Percentiles rank a stretch among this genome's conserved stretches.
Conservation (phyloP, 2,888 invertebrate genomes). For the Flexamia atlantica region DNA sequence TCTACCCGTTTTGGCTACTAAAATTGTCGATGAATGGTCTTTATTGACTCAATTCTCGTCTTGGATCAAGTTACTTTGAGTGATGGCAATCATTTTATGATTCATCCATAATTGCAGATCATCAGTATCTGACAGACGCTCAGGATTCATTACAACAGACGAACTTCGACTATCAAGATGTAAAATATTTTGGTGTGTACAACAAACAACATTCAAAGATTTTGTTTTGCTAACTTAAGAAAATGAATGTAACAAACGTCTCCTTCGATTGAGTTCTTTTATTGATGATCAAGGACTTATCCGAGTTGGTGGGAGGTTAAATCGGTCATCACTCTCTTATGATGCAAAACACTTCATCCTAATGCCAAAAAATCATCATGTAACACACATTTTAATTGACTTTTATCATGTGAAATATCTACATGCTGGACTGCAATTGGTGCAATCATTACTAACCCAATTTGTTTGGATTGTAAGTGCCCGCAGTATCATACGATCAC, state of each 20-base stretch:
- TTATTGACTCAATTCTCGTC: constrained; percentile 19
- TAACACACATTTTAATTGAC: constrained; percentile 57
- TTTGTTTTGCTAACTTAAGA: background rate
- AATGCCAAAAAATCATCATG: constrained; percentile 58
- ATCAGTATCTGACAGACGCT: background rate
- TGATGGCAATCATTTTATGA: constrained; percentile 29
- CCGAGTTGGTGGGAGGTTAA: constrained; percentile 65
- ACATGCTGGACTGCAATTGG: constrained; percentile 62
- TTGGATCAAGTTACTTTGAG: background rate
- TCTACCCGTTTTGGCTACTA: background rate
- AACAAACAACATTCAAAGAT: constrained; percentile 26
- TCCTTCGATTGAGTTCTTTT: constrained; percentile 53
- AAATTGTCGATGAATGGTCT: background rate
- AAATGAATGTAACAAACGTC: background rate
- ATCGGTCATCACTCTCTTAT: constrained; percentile 15
- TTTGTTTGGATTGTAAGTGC: constrained; percentile 35
- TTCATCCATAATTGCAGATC: constrained; percentile 40
- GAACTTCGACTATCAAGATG: background rate
- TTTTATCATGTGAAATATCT: constrained; percentile 57
- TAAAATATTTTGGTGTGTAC: background rate
- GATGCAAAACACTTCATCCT: constrained; percentile 61
- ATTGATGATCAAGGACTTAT: constrained; percentile 60
- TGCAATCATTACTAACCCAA: constrained; percentile 35
- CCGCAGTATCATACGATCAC: constrained; percentile 47
- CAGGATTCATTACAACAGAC: constrained; percentile 3